phyloP scores from a whole-genome alignment of 2,888 invertebrate genomes.

The Drepana falcataria region DNA sequence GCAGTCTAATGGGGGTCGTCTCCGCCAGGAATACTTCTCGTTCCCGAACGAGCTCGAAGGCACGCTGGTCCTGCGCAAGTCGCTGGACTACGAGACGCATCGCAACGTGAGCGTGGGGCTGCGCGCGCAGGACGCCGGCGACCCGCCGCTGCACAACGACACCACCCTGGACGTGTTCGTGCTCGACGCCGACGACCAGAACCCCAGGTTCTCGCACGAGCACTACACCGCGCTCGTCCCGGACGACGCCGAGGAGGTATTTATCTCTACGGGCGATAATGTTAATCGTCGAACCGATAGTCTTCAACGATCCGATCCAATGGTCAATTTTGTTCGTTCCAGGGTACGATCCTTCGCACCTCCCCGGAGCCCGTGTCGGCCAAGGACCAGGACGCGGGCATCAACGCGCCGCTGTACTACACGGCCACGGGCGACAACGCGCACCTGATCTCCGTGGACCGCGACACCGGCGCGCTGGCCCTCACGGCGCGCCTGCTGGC shows the following conservation, averaged over 20 bases:
- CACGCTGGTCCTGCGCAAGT: conserved; percentile 86
- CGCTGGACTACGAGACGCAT: conserved; percentile 90
- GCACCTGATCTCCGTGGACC: conserved; percentile 80
- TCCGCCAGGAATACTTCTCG: conserved; percentile 83
- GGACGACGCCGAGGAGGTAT: conserved; percentile 75
- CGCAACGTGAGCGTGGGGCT: conserved; percentile 87
- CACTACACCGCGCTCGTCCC: conserved; percentile 85
- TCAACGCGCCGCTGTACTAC: conserved; percentile 86
- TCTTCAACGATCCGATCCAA: too few relatives aligned
- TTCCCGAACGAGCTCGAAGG: conserved; percentile 93
- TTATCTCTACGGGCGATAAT: neutral
- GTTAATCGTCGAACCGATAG: too few relatives aligned
- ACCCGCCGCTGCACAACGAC: conserved; percentile 87
- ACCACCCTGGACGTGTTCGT: conserved; percentile 86
- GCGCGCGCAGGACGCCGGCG: conserved; percentile 88
- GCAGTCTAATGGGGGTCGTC: too few relatives aligned
- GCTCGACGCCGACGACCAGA: conserved; percentile 94
- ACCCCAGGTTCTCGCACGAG: conserved; percentile 88
- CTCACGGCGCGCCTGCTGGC: conserved; percentile 76
- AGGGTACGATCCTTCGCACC: conserved; percentile 82
- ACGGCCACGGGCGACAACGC: conserved; percentile 81
- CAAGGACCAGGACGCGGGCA: conserved; percentile 88
- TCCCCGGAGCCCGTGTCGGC: conserved; percentile 87
- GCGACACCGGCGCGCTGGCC: conserved; percentile 81
- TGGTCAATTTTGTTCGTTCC: conserved; percentile 4